Percentiles rank a stretch among this genome's conserved stretches.
phyloP scores from a whole-genome alignment of 2,888 invertebrate species.

The Xanthorhoe designata region DNA sequence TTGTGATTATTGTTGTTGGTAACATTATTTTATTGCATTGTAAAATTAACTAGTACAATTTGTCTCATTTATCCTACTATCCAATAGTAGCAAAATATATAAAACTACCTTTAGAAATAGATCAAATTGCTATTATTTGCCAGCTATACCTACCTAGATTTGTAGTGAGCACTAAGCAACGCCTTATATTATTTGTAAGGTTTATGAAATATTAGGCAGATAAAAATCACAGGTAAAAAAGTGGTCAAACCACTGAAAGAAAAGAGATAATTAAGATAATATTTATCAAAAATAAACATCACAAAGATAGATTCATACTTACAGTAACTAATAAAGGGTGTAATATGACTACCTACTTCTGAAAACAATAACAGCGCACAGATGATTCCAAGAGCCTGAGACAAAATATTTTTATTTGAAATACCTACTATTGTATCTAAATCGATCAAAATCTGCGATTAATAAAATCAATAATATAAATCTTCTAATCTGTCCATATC shows the following conservation, averaged over 20 bases:
- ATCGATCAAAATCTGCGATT: too few relatives aligned
- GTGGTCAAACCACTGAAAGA: conserved; percentile 30
- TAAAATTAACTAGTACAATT: not conserved
- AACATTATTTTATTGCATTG: conserved; percentile 14
- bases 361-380: not conserved
- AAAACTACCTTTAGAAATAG: not conserved
- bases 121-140: not conserved
- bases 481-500: too few relatives aligned
- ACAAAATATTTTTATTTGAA: too few relatives aligned
- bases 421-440: too few relatives aligned
- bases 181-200: not conserved
- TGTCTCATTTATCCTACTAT: not conserved
- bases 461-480: too few relatives aligned
- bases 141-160: not conserved
- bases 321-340: not conserved
- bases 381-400: too few relatives aligned
- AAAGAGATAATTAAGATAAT: conserved; percentile 7
- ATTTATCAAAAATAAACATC: conserved; percentile 28
- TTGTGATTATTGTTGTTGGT: conserved; percentile 14
- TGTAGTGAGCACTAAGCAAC: not conserved
- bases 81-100: not conserved
- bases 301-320: conserved; percentile 13
- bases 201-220: conserved; percentile 13
- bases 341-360: not conserved
- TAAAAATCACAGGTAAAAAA: conserved; percentile 31